Evolutionary conservation across 2,888 invertebrate genomes (phyloP), one percentile per base, ranked within the genome.

Genomic region (Apantesis nais): DNA sequence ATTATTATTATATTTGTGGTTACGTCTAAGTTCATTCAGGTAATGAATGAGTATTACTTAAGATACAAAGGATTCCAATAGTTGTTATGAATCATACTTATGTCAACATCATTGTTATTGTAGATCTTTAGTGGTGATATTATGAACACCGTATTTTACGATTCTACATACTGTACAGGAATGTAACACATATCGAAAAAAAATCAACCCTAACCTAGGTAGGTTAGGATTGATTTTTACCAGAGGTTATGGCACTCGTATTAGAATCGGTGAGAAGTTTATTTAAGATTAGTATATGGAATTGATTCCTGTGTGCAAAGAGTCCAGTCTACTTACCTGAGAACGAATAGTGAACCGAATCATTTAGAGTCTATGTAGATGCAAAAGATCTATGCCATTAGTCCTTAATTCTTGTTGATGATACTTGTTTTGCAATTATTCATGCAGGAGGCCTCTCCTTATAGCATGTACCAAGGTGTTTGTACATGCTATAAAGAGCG

Each of bases 21-120:
- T 48, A 67, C 29, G 11, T 48, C 31, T 62, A 25, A 44, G 34
- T 68, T 62, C 55, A 63, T 61, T 67, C 62, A 55, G 14, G 55
- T 55, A 60, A 62, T 52, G 44, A 62, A 48, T 62, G n/a, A 41
- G 25, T 58, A 16, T 1, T n/a, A 61, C 14, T 44, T 44, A 67
- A 44, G 66, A 58, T 58, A 39, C 25, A 58, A 39, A 25, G 19
- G 55, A 37, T 39, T 39, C 25, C 12, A 66, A 52, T 58, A 58
- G 12, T 22, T 44, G 29, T 39, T 44, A 60, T 67, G 67, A 67
- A 61, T 67, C 60, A 67, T 67, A 61, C 8, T 44, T 34, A 61
- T 41, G 7, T 41, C 8, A 29, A 44, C 16, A 37, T 25, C 34
- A n/a, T 39, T 62, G n/a, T 62, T 66, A 66, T 55, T 66, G 65